Conservation (phyloP, 2,888 invertebrate species). For the Drosophila rubida region DNA sequence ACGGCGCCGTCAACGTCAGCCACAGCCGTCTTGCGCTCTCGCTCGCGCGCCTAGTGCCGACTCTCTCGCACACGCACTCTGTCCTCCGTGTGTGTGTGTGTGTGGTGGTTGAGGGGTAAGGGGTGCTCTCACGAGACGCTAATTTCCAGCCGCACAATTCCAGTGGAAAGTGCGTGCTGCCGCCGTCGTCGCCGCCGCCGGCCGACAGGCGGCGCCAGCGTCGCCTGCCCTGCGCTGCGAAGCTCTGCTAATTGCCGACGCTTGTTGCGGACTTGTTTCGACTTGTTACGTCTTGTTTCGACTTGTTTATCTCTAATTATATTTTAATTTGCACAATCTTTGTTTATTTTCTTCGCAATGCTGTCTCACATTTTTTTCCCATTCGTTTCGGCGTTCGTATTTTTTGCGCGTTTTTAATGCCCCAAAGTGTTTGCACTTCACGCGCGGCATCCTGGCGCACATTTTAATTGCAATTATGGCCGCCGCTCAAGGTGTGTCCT, state of each 20-base stretch:
- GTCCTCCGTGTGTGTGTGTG: neutral
- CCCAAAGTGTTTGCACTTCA: constrained; percentile 75
- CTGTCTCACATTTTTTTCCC: neutral
- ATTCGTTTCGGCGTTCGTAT: neutral
- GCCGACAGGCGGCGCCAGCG: constrained; percentile 72
- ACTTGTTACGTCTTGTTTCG: constrained; percentile 34
- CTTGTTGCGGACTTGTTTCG: constrained; percentile 17
- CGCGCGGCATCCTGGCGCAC: constrained; percentile 55
- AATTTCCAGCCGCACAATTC: constrained; percentile 68
- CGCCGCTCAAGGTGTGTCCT: constrained; percentile 60
- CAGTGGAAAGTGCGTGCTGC: constrained; percentile 75
- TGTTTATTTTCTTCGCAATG: constrained; percentile 17
- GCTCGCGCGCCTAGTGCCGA: neutral
- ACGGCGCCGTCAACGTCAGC: constrained; percentile 17
- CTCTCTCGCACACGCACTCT: constrained; percentile 38
- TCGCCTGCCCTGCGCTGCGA: neutral
- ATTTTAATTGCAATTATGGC: constrained; percentile 80
- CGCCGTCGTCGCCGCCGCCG: constrained; percentile 53
- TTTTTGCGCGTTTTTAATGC: constrained; percentile 21
- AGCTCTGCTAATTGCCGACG: constrained; percentile 57
- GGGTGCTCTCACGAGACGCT: constrained; percentile 42
- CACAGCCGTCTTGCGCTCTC: constrained; percentile 4
- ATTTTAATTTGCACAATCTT: constrained; percentile 75
- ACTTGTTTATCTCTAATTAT: constrained; percentile 81
- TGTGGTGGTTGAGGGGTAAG: constrained; percentile 34